phyloP scores from a whole-genome alignment of 2,888 invertebrate species.

The Sesia apiformis region DNA sequence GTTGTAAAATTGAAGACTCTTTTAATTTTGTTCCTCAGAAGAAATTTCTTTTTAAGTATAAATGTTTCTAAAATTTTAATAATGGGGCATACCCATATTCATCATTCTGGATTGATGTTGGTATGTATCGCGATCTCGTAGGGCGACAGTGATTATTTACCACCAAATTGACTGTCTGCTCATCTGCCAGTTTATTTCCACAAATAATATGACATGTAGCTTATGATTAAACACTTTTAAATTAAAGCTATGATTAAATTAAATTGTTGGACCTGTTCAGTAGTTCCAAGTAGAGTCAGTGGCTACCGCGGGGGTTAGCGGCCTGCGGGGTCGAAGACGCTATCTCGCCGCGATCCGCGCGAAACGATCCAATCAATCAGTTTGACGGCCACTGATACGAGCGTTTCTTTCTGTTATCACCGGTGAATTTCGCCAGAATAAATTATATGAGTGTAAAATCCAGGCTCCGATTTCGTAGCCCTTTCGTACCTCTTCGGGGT shows the following conservation, averaged over 20 bases:
- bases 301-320: background rate
- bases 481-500: too few relatives aligned
- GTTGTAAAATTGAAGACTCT: too few relatives aligned
- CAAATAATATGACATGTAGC: too few relatives aligned
- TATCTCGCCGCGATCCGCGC: background rate
- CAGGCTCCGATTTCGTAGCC: background rate
- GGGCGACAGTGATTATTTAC: background rate
- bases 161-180: background rate
- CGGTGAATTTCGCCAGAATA: background rate
- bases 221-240: too few relatives aligned
- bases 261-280: too few relatives aligned
- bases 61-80: too few relatives aligned
- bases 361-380: constrained; percentile 25
- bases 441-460: background rate
- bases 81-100: too few relatives aligned
- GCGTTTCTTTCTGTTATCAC: constrained; percentile 1
- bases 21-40: too few relatives aligned
- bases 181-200: background rate
- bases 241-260: too few relatives aligned
- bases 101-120: too few relatives aligned
- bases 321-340: background rate
- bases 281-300: too few relatives aligned
- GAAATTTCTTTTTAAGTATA: too few relatives aligned
- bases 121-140: background rate
- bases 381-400: constrained; percentile 1